Conservation (phyloP, 1,140 invertebrate genomes). For the Aphis craccivora region DNA sequence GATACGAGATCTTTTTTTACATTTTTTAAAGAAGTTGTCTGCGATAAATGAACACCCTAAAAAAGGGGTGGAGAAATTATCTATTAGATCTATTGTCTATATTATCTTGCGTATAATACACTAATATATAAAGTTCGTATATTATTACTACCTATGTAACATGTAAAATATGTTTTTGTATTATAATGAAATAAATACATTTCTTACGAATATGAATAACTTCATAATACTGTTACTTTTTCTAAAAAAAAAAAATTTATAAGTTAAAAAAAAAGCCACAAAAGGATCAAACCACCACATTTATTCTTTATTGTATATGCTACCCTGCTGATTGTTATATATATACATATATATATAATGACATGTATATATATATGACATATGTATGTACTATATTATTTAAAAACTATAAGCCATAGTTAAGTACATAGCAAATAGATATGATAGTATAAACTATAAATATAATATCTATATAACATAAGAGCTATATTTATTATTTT, state of each 20-base stretch:
- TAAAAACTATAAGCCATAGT: not conserved
- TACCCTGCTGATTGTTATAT: not conserved
- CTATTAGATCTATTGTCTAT: not conserved
- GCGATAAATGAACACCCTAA: too few relatives aligned
- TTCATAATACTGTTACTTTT: not conserved
- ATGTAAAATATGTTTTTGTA: not conserved
- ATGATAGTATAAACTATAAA: not conserved
- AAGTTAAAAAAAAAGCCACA: too few relatives aligned
- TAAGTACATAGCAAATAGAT: not conserved
- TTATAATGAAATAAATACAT: not conserved
- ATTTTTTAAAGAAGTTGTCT: not conserved
- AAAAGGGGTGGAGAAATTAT: not conserved
- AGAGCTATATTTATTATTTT: not conserved
- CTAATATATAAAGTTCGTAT: not conserved
- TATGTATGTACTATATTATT: not conserved
- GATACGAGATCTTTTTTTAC: not conserved
- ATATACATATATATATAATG: not conserved
- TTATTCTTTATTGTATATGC: not conserved
- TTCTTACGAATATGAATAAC: not conserved
- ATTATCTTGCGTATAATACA: not conserved
- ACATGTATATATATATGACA: too few relatives aligned
- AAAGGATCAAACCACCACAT: not conserved
- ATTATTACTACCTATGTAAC: not conserved
- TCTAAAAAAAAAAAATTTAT: not conserved
- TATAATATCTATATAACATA: not conserved